Evolutionary conservation across 2,797 vertebrate species (phyloP), one percentile per base, ranked within the genome.

Genomic region (Periophthalmus magnuspinnatus): DNA sequence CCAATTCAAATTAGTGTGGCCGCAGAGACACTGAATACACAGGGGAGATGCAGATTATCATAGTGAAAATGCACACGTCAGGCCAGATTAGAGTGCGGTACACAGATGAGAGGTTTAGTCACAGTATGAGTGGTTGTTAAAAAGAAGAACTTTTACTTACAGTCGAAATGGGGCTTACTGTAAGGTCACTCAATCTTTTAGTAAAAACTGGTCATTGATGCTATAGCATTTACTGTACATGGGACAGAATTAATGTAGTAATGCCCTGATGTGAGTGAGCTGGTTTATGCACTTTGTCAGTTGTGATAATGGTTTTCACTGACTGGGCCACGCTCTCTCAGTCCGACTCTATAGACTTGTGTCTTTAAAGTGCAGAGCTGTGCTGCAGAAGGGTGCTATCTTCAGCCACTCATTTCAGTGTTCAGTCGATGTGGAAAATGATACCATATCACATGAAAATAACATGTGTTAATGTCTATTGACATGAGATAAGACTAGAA

Each of bases 31-130:
- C n/a, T 17, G n/a, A 66, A 66, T 66, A 21, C 65, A 54, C 65
- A 66, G 33, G 50, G 65, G 50, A 54, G 33, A 54, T 21, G 41
- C 62, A 28, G 38, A 64, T 64, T 24, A 48, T 48, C 41, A 64
- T 48, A 64, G 41, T 28, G 22, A 64, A 64, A 48, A 62, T 64
- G 41, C 62, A 64, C 41, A 24, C 36, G 36, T 62, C 36, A 64
- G 22, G 41, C n/a, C 2, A 45, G 41, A 64, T 64, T 64, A 64
- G 62, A 22, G 8, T 41, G 0, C 41, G 16, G 38, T 48, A 28
- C 62, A 48, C 41, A 64, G 61, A 64, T 64, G 62, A 64, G 38
- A 17, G 14, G 28, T 63, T 24, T 28, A 19, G 22, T 64, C 22
- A 45, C n/a, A 17, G 38, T 64, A 19, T 64, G 62, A 64, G 61